These are phyloP conservation scores for Gastrophysa polygoni DNA, from an alignment of 2,888 invertebrate species.

Conservation along the genomic window DNA sequence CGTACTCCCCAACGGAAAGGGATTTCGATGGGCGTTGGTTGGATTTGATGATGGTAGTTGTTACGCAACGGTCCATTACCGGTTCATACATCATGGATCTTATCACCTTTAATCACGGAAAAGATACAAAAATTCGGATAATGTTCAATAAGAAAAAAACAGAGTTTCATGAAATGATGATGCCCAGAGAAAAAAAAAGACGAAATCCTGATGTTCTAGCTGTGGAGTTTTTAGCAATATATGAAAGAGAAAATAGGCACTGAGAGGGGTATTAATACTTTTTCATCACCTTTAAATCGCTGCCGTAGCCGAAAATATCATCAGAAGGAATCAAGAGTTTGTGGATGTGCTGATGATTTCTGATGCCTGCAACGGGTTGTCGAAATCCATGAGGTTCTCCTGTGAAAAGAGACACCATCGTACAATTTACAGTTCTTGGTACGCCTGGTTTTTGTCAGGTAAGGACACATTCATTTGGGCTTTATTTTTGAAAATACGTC, in stretches of 20 bases:
- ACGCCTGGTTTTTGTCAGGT: too few relatives aligned
- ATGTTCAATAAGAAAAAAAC: too few relatives aligned
- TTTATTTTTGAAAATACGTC: too few relatives aligned
- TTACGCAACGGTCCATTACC: slow-evolving; percentile 51
- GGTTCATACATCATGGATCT: slow-evolving; percentile 55
- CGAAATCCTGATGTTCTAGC: too few relatives aligned
- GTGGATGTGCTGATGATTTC: slow-evolving; percentile 21
- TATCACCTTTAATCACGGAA: slow-evolving; percentile 42
- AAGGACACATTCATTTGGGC: too few relatives aligned
- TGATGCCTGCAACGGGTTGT: background rate
- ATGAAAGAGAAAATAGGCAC: too few relatives aligned
- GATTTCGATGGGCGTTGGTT: slow-evolving; percentile 36
- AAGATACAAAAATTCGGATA: too few relatives aligned
- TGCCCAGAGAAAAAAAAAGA: too few relatives aligned
- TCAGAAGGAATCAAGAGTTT: slow-evolving; percentile 22
- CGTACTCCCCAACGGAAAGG: slow-evolving; percentile 20
- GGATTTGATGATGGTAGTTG: slow-evolving; percentile 46
- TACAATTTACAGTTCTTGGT: too few relatives aligned
- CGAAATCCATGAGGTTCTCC: background rate
- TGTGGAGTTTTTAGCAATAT: too few relatives aligned
- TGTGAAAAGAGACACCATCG: background rate
- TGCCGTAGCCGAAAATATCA: slow-evolving; percentile 19
- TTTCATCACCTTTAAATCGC: slow-evolving; percentile 29
- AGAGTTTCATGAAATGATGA: background rate
- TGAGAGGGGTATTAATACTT: too few relatives aligned